These are phyloP conservation scores for Anadara kagoshimensis DNA, from an alignment of 1,140 invertebrate species.

Conservation along the genomic window DNA sequence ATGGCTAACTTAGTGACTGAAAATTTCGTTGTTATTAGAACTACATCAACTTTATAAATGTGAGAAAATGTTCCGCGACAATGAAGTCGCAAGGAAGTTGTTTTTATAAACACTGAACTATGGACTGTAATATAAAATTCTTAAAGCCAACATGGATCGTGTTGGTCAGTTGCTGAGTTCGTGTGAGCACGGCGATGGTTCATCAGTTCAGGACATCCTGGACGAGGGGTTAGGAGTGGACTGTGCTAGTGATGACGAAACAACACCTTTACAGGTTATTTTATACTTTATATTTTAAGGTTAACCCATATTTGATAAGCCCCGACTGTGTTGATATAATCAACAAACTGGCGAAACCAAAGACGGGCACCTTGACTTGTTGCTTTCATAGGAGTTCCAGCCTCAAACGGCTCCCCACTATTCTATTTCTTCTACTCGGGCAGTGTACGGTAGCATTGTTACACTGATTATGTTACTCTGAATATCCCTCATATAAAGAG, in stretches of 20 bases:
- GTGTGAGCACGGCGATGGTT: conserved; percentile 67
- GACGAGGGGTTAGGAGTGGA: conserved; percentile 68
- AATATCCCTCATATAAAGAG: no score
- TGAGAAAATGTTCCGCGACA: not conserved
- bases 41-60: conserved; percentile 13
- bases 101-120: conserved; percentile 8
- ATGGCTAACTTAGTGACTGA: conserved; percentile 33
- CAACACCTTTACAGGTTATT: conserved; percentile 61
- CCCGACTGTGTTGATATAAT: not conserved
- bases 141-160: conserved; percentile 48
- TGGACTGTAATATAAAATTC: not conserved
- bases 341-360: not conserved
- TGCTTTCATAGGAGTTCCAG: no score
- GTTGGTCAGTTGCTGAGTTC: conserved; percentile 62
- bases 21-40: conserved; percentile 11
- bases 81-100: conserved; percentile 23
- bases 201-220: conserved; percentile 59
- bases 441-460: no score
- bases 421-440: no score
- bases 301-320: not conserved
- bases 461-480: no score
- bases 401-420: no score
- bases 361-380: not conserved
- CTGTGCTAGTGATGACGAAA: conserved; percentile 62
- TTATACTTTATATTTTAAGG: not conserved